Percentiles rank a stretch among this genome's conserved stretches.
These are phyloP conservation scores for Plectrocnemia conspersa DNA, from an alignment of 1,140 invertebrate genomes.

Conservation along the genomic window DNA sequence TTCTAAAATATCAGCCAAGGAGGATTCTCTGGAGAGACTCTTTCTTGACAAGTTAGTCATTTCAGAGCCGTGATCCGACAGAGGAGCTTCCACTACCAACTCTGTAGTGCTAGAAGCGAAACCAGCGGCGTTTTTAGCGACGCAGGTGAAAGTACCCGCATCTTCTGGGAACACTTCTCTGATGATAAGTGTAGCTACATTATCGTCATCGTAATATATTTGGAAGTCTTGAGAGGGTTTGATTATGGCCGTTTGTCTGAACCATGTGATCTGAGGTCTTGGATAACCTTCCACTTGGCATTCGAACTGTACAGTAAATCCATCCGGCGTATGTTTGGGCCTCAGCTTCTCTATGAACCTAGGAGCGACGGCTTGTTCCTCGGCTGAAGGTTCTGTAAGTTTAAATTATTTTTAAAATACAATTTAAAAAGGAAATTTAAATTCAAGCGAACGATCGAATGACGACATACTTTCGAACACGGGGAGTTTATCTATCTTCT, in stretches of 20 bases:
- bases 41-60: conserved; percentile 71
- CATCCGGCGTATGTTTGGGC: conserved; percentile 77
- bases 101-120: conserved; percentile 89
- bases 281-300: conserved; percentile 86
- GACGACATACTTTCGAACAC: conserved; percentile 83
- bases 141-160: conserved; percentile 92
- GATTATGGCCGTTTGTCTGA: conserved; percentile 86
- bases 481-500: conserved; percentile 86
- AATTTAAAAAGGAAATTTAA: conserved; percentile 2
- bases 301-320: conserved; percentile 83
- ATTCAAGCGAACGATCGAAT: background rate
- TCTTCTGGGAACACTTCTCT: conserved; percentile 96
- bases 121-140: conserved; percentile 92
- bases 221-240: conserved; percentile 87
- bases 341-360: conserved; percentile 81
- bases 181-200: conserved; percentile 88
- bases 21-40: conserved; percentile 83
- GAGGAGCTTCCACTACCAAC: conserved; percentile 76
- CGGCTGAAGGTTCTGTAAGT: conserved; percentile 68
- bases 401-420: conserved; percentile 11
- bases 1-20: conserved; percentile 83
- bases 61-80: conserved; percentile 86
- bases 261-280: conserved; percentile 90
- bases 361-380: conserved; percentile 73
- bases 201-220: conserved; percentile 90